These are phyloP conservation scores for Trachelus troglodyta DNA, from an alignment of 2,888 invertebrate species.

Conservation along the genomic window DNA sequence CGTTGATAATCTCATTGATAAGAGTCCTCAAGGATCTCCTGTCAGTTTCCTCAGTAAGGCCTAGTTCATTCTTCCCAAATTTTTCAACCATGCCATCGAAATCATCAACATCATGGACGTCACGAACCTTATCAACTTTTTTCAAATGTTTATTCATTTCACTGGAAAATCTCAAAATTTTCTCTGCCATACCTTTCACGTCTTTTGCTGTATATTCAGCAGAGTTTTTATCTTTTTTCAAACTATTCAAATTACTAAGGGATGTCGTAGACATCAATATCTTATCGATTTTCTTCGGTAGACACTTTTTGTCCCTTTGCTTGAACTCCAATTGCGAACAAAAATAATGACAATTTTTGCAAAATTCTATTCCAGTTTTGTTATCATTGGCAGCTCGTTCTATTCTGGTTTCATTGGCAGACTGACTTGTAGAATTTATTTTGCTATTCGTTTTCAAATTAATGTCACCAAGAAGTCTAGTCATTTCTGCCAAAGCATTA, in stretches of 20 bases:
- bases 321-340: not conserved
- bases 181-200: slow-evolving; percentile 29
- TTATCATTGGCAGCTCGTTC: not conserved
- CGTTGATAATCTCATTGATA: slow-evolving; percentile 36
- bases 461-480: not conserved
- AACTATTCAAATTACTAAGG: not conserved
- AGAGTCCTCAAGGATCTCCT: slow-evolving; percentile 32
- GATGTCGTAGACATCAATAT: not conserved
- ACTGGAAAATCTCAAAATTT: slow-evolving; percentile 34
- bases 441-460: not conserved
- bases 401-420: not conserved
- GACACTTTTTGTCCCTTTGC: not conserved
- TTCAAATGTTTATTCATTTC: slow-evolving; percentile 19
- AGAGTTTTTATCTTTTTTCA: not conserved
- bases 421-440: not conserved
- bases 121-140: slow-evolving; percentile 8
- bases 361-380: not conserved
- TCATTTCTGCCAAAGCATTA: not conserved
- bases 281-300: not conserved
- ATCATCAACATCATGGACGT: slow-evolving; percentile 10
- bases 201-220: not conserved
- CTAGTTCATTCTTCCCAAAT: slow-evolving; percentile 33
- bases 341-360: not conserved
- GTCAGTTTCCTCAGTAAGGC: slow-evolving; percentile 33
- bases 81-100: slow-evolving; percentile 24